phyloP scores from a whole-genome alignment of 2,888 invertebrate species.

The Trachelus troglodyta region DNA sequence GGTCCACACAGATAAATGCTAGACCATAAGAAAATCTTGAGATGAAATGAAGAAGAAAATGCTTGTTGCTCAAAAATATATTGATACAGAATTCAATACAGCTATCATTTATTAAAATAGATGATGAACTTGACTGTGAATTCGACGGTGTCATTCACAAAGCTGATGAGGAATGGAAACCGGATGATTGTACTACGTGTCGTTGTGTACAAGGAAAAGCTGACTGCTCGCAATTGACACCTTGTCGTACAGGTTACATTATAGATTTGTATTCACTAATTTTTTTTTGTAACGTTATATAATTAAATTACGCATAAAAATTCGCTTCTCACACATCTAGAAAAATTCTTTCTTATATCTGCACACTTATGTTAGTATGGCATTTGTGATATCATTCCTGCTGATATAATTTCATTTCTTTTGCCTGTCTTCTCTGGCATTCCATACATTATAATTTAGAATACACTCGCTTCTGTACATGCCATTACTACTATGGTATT shows the following conservation, averaged over 20 bases:
- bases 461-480: neutral
- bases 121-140: constrained; percentile 27
- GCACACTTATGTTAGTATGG: neutral
- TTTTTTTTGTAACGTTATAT: neutral
- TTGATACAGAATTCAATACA: neutral
- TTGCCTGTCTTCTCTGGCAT: neutral
- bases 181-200: constrained; percentile 80
- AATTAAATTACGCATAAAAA: neutral
- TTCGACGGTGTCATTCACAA: constrained; percentile 34
- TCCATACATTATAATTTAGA: neutral
- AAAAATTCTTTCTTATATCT: neutral
- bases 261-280: neutral
- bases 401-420: neutral
- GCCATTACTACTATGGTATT: too few species aligned
- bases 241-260: constrained; percentile 29
- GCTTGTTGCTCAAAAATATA: neutral
- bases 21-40: neutral
- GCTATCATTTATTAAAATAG: neutral
- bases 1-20: neutral
- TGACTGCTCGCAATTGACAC: constrained; percentile 62
- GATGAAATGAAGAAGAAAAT: neutral
- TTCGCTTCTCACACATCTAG: neutral
- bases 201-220: constrained; percentile 76
- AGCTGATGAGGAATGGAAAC: constrained; percentile 74
- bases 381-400: neutral